Conservation (phyloP, 2,888 invertebrate species). For the Xanthia icteritia region DNA sequence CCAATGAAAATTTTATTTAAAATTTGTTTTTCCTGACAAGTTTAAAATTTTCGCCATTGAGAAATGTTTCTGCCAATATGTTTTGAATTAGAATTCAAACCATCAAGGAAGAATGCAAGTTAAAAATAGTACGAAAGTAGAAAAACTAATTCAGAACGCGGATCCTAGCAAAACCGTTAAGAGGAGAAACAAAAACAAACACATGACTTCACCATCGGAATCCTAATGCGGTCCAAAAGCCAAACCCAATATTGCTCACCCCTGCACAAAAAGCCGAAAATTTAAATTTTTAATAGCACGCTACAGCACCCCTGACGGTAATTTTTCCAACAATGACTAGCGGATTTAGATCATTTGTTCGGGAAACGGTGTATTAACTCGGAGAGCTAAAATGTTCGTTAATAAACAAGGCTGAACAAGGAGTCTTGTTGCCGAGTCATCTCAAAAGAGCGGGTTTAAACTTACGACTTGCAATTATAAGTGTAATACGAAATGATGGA, state of each 20-base stretch:
- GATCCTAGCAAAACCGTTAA: conserved; percentile 12
- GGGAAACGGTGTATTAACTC: conserved; percentile 77
- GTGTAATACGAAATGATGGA: conserved; percentile 46
- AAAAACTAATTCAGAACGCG: conserved; percentile 29
- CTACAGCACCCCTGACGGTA: conserved; percentile 64
- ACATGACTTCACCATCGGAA: conserved; percentile 41
- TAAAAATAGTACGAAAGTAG: conserved; percentile 12
- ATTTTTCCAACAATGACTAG: conserved; percentile 83
- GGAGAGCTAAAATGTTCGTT: conserved; percentile 65
- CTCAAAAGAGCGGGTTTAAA: conserved; percentile 43
- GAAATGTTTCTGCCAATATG: not conserved
- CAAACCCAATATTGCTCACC: conserved; percentile 39
- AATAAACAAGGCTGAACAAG: conserved; percentile 68
- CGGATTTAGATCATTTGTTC: conserved; percentile 79
- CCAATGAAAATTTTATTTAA: not conserved
- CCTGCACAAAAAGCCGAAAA: conserved; percentile 36
- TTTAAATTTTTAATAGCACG: conserved; percentile 59
- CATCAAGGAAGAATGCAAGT: conserved; percentile 1
- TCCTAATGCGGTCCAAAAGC: conserved; percentile 44
- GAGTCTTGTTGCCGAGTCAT: conserved; percentile 66
- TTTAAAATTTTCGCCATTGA: not conserved
- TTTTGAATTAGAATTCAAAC: conserved; percentile 29
- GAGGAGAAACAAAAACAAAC: conserved; percentile 36
- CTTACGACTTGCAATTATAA: conserved; percentile 39
- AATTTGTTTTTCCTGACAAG: not conserved